A percentile compares a stretch with the other conserved stretches of the same genome.
Evolutionary conservation across 2,888 invertebrate species (phyloP).

Genomic region (Caenorhabditis angaria): DNA sequence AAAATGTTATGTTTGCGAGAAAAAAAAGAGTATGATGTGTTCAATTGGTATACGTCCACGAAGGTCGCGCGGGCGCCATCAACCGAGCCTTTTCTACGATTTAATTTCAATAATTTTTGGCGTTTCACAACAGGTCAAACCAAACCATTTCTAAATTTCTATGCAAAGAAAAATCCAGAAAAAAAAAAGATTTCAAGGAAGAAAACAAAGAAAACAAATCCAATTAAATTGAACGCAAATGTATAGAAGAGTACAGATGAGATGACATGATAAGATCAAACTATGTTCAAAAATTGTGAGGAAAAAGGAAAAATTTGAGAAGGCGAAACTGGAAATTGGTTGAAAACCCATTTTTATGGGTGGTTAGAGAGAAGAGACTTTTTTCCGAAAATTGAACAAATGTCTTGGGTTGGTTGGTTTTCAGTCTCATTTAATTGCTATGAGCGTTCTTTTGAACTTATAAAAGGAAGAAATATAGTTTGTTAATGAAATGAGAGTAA

Average conservation of each 20-base stretch:
- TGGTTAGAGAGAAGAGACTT: too few species aligned
- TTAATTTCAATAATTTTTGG: constrained; percentile 11
- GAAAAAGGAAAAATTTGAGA: too few species aligned
- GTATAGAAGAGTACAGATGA: constrained; percentile 15
- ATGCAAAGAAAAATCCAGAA: not conserved
- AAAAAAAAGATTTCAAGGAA: constrained; percentile 12
- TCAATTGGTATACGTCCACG: not conserved
- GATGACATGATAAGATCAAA: constrained; percentile 2
- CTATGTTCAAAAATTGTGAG: not conserved
- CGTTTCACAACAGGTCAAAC: not conserved
- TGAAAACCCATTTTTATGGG: too few species aligned
- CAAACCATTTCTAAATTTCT: not conserved
- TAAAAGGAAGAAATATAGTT: too few species aligned
- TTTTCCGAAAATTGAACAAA: too few species aligned
- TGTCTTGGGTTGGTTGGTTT: too few species aligned
- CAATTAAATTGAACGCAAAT: not conserved
- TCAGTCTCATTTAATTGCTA: too few species aligned
- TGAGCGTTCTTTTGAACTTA: too few species aligned
- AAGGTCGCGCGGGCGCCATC: not conserved
- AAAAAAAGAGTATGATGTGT: not conserved
- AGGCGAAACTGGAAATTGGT: too few species aligned
- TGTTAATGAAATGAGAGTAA: too few species aligned
- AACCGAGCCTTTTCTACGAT: constrained; percentile 6
- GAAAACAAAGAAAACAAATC: constrained; percentile 7
- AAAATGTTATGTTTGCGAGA: not conserved